phyloP scores from a whole-genome alignment of 2,888 invertebrate genomes.

The Nebria brevicollis region DNA sequence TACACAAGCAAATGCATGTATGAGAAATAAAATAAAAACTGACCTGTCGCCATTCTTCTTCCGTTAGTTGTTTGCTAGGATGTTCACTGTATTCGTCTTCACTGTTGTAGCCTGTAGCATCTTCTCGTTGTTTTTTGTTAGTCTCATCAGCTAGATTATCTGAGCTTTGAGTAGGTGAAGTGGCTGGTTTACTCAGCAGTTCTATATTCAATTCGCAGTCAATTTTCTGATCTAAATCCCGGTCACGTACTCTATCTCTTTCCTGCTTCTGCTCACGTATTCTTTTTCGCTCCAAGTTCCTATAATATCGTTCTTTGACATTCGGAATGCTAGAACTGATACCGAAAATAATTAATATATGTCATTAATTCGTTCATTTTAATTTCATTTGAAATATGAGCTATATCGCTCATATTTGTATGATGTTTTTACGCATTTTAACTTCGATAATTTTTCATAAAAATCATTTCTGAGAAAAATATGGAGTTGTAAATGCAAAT shows the following conservation, averaged over 20 bases:
- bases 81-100: conserved; percentile 62
- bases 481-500: no score
- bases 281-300: conserved; percentile 37
- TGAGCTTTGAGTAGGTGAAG: neutral
- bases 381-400: neutral
- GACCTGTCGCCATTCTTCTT: conserved; percentile 60
- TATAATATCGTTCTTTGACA: conserved; percentile 39
- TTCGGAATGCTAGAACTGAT: conserved; percentile 50
- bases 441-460: no score
- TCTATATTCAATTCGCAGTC: conserved; percentile 51
- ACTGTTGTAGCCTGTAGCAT: conserved; percentile 62
- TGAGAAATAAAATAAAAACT: neutral
- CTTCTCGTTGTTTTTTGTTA: conserved; percentile 53
- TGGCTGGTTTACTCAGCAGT: conserved; percentile 48
- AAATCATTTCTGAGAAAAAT: no score
- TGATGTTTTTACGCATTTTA: no score
- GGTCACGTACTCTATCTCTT: conserved; percentile 56
- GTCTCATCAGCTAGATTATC: conserved; percentile 47
- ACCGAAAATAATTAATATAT: conserved; percentile 8
- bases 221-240: conserved; percentile 55
- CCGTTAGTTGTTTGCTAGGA: conserved; percentile 54
- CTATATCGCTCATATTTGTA: no score
- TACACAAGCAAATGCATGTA: neutral
- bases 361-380: neutral
- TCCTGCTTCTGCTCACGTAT: conserved; percentile 50